Conservation (phyloP, 2,888 invertebrate genomes). For the Phyllotreta striolata region DNA sequence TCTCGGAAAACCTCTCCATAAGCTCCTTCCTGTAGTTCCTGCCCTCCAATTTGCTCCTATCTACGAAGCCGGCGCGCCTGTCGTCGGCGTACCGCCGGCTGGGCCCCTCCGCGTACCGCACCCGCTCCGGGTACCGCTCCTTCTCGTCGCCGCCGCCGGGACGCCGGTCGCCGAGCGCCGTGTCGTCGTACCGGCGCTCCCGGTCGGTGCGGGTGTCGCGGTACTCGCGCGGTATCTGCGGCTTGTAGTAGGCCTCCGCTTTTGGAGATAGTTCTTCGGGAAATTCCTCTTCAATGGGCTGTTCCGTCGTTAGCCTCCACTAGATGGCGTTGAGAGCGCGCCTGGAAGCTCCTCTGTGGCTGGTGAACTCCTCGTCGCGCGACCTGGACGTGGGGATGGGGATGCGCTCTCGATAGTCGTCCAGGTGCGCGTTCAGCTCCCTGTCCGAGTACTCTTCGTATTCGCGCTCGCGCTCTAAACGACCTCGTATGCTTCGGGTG, state of each 20-base stretch:
- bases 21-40: conserved; percentile 59
- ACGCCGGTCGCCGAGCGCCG: conserved; percentile 35
- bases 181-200: conserved; percentile 39
- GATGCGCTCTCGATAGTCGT: conserved; percentile 56
- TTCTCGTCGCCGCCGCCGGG: conserved; percentile 37
- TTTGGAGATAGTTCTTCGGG: conserved; percentile 58
- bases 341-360: conserved; percentile 70
- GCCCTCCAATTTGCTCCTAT: conserved; percentile 55
- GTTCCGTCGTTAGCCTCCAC: conserved; percentile 65
- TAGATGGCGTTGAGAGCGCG: conserved; percentile 80
- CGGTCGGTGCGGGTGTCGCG: conserved; percentile 51
- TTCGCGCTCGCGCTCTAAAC: conserved; percentile 63
- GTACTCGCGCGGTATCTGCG: conserved; percentile 58
- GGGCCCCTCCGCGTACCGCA: conserved; percentile 38
- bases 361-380: conserved; percentile 59
- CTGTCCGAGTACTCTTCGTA: conserved; percentile 65
- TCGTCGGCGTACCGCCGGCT: conserved; percentile 46
- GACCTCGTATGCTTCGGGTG: conserved; percentile 60
- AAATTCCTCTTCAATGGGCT: conserved; percentile 62
- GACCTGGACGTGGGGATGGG: conserved; percentile 52
- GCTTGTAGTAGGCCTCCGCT: conserved; percentile 56
- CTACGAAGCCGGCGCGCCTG: conserved; percentile 38
- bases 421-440: conserved; percentile 50
- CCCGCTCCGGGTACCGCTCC: conserved; percentile 38
- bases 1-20: conserved; percentile 59